phyloP scores from a whole-genome alignment of 2,113 vertebrate genomes.

The Nymphicus hollandicus region DNA sequence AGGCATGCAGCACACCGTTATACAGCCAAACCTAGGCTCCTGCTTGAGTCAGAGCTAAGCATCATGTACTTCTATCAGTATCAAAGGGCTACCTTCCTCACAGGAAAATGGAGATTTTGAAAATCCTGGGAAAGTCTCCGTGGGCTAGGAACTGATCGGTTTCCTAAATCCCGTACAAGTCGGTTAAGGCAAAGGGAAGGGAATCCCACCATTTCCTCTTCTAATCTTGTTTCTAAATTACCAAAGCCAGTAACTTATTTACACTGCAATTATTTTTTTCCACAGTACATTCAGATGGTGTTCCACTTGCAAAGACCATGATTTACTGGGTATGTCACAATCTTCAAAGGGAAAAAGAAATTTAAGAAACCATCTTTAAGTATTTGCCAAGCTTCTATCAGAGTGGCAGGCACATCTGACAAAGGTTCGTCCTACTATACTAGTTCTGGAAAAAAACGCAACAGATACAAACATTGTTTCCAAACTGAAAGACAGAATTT shows the following conservation, averaged over 20 bases:
- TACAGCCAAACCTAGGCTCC: not conserved
- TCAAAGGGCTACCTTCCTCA: not conserved
- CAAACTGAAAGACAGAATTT: constrained; percentile 13
- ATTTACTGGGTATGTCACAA: not conserved
- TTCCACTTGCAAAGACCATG: not conserved
- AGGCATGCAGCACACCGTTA: accelerated
- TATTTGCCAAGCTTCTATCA: not conserved
- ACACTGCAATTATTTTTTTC: not conserved
- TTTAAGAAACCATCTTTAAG: not conserved
- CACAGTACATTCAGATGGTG: not conserved
- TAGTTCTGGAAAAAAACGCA: not conserved
- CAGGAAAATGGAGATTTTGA: not conserved
- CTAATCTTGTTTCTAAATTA: not conserved
- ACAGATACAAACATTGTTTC: not conserved
- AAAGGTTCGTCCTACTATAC: not conserved
- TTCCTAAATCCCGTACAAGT: not conserved
- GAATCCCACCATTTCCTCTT: not conserved
- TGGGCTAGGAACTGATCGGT: accelerated
- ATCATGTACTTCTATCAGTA: not conserved
- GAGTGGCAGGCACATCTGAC: not conserved
- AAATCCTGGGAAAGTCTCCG: not conserved
- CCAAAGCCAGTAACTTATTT: not conserved
- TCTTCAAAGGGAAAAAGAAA: accelerated
- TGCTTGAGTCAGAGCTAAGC: not conserved
- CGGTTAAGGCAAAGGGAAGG: not conserved